Evolutionary conservation across 2,888 invertebrate species (phyloP), one percentile per base, ranked within the genome.

Genomic region (Tribolium freemani): DNA sequence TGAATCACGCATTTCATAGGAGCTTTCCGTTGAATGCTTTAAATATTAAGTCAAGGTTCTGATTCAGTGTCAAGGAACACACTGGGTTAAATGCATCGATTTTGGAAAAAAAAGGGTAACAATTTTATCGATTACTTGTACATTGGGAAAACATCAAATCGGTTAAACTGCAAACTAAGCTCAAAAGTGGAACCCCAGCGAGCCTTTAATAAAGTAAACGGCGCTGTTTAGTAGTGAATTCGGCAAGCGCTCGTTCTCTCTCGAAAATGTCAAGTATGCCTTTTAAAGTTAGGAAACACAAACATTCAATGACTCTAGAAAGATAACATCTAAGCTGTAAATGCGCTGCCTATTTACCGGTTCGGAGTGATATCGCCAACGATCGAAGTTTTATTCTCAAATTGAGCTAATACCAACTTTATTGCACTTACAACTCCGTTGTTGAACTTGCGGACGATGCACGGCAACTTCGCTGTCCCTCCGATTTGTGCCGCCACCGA

Each of bases 381-480:
- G 63, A 63, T 63, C 63, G 20, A 20, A 31, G 20, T 67, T 67
- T 67, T 50, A 56, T 57, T 67, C 48, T 26, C 56, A 66, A 66
- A 56, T 2, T 44, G 38, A 13, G 13, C 38, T 64, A 60, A 11
- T 30, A 26, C 63, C 31, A 64, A 54, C 6, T 64, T 64, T 64
- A 64, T 53, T 21, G 30, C 61, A 86, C 88, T 88, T 81, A 89
- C 89, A 82, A 88, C 88, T 73, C 88, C 88, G 64, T 86, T 88
- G 77, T 86, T 88, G 76, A 87, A 87, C 80, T 88, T 88, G 72
- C 87, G 83, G 50, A 88, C 87, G 69, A 87, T 85, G 78, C 89
- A 89, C 0, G 89, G 88, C 64, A 89, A 79, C 50, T 87, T 86
- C 9, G 88, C 88, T 54, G 88, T 88, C 71, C 88, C 88, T 31